These are phyloP conservation scores for Drosophila imparisetae DNA, from an alignment of 2,888 invertebrate species.

Conservation along the genomic window DNA sequence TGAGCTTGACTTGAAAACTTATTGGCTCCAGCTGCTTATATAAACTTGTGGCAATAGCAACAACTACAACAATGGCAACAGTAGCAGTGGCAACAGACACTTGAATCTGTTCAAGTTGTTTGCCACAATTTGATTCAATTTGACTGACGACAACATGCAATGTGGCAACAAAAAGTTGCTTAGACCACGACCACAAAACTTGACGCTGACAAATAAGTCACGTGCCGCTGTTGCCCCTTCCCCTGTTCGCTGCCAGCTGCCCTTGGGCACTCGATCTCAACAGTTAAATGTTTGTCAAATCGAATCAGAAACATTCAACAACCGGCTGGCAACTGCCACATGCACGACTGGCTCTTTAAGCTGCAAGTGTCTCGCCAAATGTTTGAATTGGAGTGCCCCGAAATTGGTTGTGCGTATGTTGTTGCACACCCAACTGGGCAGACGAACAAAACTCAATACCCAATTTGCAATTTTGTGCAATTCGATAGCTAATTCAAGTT, in stretches of 20 bases:
- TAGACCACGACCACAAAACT: constrained; percentile 62
- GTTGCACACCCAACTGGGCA: constrained; percentile 38
- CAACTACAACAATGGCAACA: neutral
- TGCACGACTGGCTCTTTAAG: constrained; percentile 58
- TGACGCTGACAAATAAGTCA: constrained; percentile 63
- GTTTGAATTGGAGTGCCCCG: constrained; percentile 9
- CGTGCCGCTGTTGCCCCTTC: constrained; percentile 42
- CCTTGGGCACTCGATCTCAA: too few species aligned
- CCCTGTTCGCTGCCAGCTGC: neutral
- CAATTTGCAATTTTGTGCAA: constrained; percentile 19
- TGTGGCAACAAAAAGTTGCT: constrained; percentile 60
- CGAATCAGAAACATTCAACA: constrained; percentile 63
- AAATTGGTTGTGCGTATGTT: constrained; percentile 3
- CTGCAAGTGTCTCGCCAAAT: constrained; percentile 32
- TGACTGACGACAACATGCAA: constrained; percentile 63
- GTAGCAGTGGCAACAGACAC: constrained; percentile 41
- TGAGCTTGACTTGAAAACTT: constrained; percentile 50
- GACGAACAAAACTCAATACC: constrained; percentile 15
- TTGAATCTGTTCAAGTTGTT: constrained; percentile 72
- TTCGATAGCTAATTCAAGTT: constrained; percentile 23
- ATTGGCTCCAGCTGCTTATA: constrained; percentile 46
- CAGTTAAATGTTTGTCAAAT: constrained; percentile 62
- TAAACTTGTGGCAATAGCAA: constrained; percentile 45
- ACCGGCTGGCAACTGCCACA: constrained; percentile 38
- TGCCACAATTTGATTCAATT: constrained; percentile 76